phyloP scores from a whole-genome alignment of 2,888 invertebrate species.

The Paralinhomoeus sp. region DNA sequence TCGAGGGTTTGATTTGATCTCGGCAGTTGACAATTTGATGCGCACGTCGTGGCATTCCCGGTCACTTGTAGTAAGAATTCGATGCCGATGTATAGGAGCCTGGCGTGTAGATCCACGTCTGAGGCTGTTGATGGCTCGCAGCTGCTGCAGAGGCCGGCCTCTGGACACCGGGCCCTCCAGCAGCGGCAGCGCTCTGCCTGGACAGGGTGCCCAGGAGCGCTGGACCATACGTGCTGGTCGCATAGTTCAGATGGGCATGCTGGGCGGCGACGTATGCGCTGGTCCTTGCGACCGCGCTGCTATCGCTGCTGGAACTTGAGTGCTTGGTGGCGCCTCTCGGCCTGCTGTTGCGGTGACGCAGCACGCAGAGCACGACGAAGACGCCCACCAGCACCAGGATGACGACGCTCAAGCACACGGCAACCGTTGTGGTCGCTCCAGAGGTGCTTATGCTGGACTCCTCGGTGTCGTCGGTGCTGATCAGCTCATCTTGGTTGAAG shows the following conservation, averaged over 20 bases:
- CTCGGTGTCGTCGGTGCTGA: neutral
- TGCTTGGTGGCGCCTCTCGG: neutral
- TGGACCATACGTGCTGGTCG: neutral
- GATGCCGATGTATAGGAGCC: constrained; percentile 13
- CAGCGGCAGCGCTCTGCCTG: constrained; percentile 6
- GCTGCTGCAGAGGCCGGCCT: constrained; percentile 4
- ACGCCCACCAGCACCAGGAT: constrained; percentile 17
- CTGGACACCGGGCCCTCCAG: constrained; percentile 1
- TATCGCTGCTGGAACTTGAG: constrained; percentile 4
- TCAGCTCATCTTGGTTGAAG: neutral
- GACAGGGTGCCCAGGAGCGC: constrained; percentile 11
- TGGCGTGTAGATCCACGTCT: constrained; percentile 17
- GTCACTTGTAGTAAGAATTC: constrained; percentile 8
- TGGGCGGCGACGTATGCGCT: constrained; percentile 17
- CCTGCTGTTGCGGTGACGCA: constrained; percentile 8
- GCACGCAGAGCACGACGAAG: constrained; percentile 17
- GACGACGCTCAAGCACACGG: constrained; percentile 17
- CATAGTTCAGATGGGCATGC: constrained; percentile 11
- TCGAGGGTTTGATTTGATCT: neutral
- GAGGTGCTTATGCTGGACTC: neutral
- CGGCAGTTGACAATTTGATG: too few relatives aligned
- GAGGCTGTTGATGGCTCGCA: constrained; percentile 6
- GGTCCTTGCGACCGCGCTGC: constrained; percentile 13
- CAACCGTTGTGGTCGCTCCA: constrained; percentile 15
- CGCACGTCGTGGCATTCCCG: too few relatives aligned